phyloP scores from a whole-genome alignment of 1,140 invertebrate genomes.

The Mercenaria mercenaria region DNA sequence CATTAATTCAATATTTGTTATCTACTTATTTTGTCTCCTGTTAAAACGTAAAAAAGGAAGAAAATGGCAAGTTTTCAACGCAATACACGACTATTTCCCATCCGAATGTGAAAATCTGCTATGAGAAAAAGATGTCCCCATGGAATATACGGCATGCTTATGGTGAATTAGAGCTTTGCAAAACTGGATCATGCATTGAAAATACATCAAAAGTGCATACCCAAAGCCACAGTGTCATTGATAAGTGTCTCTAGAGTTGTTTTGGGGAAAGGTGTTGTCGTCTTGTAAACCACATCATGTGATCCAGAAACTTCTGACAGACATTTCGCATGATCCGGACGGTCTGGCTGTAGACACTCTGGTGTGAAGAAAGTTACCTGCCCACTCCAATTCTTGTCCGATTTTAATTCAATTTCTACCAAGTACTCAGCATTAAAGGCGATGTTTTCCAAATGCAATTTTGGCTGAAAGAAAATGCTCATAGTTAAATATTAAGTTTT shows the following conservation, averaged over 20 bases:
- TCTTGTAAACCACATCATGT: background rate
- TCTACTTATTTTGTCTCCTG: too few relatives aligned
- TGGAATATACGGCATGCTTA: too few relatives aligned
- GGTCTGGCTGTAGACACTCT: slow-evolving; percentile 54
- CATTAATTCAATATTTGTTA: too few relatives aligned
- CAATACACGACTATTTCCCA: too few relatives aligned
- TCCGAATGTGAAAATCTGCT: too few relatives aligned
- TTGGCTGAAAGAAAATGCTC: slow-evolving; percentile 65
- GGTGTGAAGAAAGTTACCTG: slow-evolving; percentile 54
- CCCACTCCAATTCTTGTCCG: slow-evolving; percentile 37
- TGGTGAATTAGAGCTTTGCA: too few relatives aligned
- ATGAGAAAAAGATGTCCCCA: too few relatives aligned
- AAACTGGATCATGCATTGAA: too few relatives aligned
- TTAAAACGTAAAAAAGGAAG: too few relatives aligned
- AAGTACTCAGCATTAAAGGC: slow-evolving; percentile 72
- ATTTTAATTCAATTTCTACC: slow-evolving; percentile 61
- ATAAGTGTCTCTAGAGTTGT: background rate
- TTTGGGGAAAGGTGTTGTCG: background rate
- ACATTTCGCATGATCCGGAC: slow-evolving; percentile 49
- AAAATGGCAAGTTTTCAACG: too few relatives aligned
- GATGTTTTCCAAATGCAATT: slow-evolving; percentile 46
- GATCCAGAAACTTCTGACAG: background rate
- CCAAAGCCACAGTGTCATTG: background rate
- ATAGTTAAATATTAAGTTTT: background rate
- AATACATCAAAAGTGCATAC: background rate